Evolutionary conservation across 2,888 invertebrate genomes (phyloP).

Genomic region (Periphyllus acericola): DNA sequence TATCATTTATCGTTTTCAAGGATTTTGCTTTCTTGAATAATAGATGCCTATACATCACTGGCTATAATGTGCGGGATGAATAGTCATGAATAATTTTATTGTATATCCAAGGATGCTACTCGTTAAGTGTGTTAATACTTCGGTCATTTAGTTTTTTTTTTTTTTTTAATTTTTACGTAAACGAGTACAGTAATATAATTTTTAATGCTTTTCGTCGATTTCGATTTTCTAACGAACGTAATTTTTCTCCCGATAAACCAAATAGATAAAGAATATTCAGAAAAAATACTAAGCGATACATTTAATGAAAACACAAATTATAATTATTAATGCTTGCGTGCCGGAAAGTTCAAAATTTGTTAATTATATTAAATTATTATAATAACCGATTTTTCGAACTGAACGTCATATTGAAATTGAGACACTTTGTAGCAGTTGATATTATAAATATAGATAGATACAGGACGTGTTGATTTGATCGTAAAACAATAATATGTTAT

Average conservation of each 20-base stretch:
- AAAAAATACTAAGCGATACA: too few relatives aligned
- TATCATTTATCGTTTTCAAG: slow-evolving; percentile 17
- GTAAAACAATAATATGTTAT: neutral
- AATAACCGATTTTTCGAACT: too few relatives aligned
- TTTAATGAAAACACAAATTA: too few relatives aligned
- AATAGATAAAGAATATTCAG: neutral
- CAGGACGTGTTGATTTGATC: too few relatives aligned
- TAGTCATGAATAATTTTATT: slow-evolving; percentile 17
- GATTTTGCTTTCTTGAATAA: slow-evolving; percentile 22
- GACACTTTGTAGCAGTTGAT: too few relatives aligned
- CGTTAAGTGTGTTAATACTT: neutral
- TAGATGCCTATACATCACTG: neutral
- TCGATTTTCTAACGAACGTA: neutral
- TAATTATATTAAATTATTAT: too few relatives aligned
- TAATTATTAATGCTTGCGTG: too few relatives aligned
- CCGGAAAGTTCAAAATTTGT: too few relatives aligned
- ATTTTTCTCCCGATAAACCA: neutral
- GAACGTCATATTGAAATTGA: too few relatives aligned
- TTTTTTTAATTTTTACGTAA: neutral
- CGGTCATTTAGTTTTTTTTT: neutral
- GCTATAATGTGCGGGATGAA: neutral
- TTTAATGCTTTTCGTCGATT: neutral
- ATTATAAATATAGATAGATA: too few relatives aligned
- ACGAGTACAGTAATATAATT: neutral
- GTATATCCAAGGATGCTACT: slow-evolving; percentile 13